phyloP scores from a whole-genome alignment of 2,797 vertebrate species.

The Hydrolagus colliei region DNA sequence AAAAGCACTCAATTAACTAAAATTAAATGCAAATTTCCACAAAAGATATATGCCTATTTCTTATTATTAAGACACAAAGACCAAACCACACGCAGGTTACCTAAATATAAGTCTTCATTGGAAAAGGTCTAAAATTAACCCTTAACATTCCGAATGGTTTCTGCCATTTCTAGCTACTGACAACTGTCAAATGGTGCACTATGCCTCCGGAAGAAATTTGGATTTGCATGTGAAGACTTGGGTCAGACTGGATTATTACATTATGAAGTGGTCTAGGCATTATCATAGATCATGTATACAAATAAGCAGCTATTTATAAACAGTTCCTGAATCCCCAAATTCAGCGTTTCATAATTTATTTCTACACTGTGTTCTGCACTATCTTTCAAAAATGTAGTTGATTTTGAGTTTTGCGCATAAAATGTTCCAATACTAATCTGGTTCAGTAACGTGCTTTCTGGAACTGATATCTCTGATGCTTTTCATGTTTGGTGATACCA shows the following conservation, averaged over 20 bases:
- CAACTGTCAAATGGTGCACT: background rate
- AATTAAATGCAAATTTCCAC: conserved; percentile 25
- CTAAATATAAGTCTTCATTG: background rate
- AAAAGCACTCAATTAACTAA: conserved; percentile 24
- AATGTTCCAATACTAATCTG: background rate
- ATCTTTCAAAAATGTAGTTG: no score
- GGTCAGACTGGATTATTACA: background rate
- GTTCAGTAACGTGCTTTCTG: background rate
- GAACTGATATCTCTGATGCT: background rate
- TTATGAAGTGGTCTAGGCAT: background rate
- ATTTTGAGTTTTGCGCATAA: background rate
- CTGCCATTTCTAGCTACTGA: background rate
- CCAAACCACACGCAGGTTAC: background rate
- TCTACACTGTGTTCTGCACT: no score
- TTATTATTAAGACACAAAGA: conserved; percentile 3
- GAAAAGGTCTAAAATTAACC: conserved; percentile 4
- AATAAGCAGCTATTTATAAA: background rate
- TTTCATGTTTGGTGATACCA: background rate
- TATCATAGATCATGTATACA: background rate
- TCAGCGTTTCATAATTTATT: background rate
- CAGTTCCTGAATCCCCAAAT: background rate
- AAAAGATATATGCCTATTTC: conserved; percentile 7
- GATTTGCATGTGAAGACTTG: background rate
- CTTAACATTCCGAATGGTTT: background rate
- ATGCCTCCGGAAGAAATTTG: no score